Evolutionary conservation across 2,888 invertebrate species (phyloP).

Genomic region (Cephus runcator): DNA sequence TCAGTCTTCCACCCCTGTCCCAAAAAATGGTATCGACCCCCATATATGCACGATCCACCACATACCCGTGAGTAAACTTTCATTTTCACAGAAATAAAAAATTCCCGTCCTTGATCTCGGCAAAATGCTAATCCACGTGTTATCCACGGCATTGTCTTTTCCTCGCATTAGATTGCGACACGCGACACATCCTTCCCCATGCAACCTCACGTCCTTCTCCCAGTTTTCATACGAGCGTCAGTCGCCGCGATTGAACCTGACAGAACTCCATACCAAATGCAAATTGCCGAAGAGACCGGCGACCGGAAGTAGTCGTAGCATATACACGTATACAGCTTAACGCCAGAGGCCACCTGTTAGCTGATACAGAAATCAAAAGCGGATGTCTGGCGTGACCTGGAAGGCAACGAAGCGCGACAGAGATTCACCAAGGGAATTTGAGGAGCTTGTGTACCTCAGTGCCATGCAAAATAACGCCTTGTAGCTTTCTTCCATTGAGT

Average conservation of each 20-base stretch:
- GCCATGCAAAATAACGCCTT: not conserved
- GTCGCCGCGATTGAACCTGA: not conserved
- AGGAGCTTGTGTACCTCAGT: not conserved
- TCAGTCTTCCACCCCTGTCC: not conserved
- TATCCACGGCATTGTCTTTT: not conserved
- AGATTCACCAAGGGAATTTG: not conserved
- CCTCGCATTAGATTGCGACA: not conserved
- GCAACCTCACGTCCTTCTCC: not conserved
- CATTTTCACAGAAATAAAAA: not conserved
- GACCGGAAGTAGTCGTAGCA: slow-evolving; percentile 43
- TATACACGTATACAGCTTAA: slow-evolving; percentile 14
- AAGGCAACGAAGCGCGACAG: slow-evolving; percentile 45
- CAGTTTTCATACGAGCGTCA: not conserved
- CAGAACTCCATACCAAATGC: slow-evolving; percentile 37
- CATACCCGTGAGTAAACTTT: not conserved
- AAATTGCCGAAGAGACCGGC: slow-evolving; percentile 47
- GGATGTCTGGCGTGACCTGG: slow-evolving; percentile 57
- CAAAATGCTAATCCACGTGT: not conserved
- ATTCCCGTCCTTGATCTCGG: not conserved
- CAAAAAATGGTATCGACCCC: not conserved
- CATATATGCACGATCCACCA: not conserved
- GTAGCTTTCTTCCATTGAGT: not conserved
- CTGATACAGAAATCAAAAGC: slow-evolving; percentile 62
- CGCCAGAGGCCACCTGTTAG: slow-evolving; percentile 41
- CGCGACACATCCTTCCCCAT: not conserved